A percentile compares a stretch with the other conserved stretches of the same genome.
phyloP scores from a whole-genome alignment of 2,113 vertebrate species.

The Apteryx owenii region DNA sequence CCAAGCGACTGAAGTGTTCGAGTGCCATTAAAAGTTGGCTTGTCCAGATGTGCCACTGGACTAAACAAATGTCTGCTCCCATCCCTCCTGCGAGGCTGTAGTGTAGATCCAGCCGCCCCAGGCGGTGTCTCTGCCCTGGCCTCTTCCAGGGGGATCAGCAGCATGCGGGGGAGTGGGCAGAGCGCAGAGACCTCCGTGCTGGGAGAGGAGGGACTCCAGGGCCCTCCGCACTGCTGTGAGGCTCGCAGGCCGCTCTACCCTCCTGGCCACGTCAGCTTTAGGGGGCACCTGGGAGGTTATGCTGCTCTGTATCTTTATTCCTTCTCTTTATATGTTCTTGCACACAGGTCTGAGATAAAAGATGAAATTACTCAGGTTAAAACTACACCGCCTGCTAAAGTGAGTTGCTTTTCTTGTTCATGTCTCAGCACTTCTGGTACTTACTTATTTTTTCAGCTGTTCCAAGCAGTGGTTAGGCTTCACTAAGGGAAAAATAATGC shows the following conservation, averaged over 20 bases:
- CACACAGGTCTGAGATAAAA: slow-evolving; percentile 74
- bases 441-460: fast-evolving
- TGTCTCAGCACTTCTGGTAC: fast-evolving
- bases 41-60: too few relatives aligned
- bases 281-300: fast-evolving
- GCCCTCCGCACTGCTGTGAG: too few relatives aligned
- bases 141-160: too few relatives aligned
- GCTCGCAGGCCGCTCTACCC: too few relatives aligned
- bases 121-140: too few relatives aligned
- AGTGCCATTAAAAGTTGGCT: background rate
- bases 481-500: fast-evolving
- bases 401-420: slow-evolving; percentile 3
- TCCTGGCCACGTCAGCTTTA: too few relatives aligned
- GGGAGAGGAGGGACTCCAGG: too few relatives aligned
- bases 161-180: too few relatives aligned
- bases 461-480: fast-evolving
- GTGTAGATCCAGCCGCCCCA: too few relatives aligned
- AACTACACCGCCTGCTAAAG: slow-evolving; percentile 79
- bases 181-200: too few relatives aligned
- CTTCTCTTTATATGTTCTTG: background rate
- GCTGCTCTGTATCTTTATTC: background rate
- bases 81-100: too few relatives aligned
- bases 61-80: too few relatives aligned
- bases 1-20: background rate
- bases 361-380: slow-evolving; percentile 75